phyloP scores from a whole-genome alignment of 2,888 invertebrate genomes.

The Hirudinaria manillensis region DNA sequence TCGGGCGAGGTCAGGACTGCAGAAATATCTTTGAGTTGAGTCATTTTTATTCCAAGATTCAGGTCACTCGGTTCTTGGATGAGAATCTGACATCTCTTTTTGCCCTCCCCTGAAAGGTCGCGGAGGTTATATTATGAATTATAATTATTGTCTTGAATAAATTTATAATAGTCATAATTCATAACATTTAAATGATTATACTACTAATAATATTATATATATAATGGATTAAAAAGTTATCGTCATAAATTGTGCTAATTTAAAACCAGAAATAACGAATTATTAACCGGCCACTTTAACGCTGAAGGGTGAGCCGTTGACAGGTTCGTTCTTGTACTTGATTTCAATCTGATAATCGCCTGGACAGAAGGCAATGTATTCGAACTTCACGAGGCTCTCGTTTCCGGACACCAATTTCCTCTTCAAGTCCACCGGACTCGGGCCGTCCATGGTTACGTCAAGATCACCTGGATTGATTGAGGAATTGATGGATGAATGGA shows the following conservation, averaged over 20 bases:
- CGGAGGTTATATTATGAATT: too few relatives aligned
- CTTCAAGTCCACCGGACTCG: conserved; percentile 5
- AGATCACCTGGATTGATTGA: conserved; percentile 6
- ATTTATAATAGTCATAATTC: too few relatives aligned
- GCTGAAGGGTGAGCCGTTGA: conserved; percentile 86
- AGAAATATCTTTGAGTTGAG: background rate
- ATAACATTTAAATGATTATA: too few relatives aligned
- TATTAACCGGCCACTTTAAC: conserved; percentile 68
- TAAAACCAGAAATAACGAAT: background rate
- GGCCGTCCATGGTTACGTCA: conserved; percentile 17
- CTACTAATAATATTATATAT: too few relatives aligned
- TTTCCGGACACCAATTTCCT: background rate
- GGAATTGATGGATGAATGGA: background rate
- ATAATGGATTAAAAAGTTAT: too few relatives aligned
- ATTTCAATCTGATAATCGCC: conserved; percentile 93
- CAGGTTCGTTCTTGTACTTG: conserved; percentile 84
- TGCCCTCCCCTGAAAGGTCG: conserved; percentile 1
- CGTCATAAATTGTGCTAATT: too few relatives aligned
- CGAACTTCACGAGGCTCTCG: conserved; percentile 11
- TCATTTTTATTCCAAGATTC: background rate
- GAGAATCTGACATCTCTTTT: conserved; percentile 9
- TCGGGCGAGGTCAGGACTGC: background rate
- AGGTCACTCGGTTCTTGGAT: conserved; percentile 11
- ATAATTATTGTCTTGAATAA: too few relatives aligned
- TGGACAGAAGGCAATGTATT: conserved; percentile 76